A percentile compares a stretch with the other conserved stretches of the same genome.
Evolutionary conservation across 2,888 invertebrate species (phyloP).

Genomic region (Pycnomerus fuliginosus): DNA sequence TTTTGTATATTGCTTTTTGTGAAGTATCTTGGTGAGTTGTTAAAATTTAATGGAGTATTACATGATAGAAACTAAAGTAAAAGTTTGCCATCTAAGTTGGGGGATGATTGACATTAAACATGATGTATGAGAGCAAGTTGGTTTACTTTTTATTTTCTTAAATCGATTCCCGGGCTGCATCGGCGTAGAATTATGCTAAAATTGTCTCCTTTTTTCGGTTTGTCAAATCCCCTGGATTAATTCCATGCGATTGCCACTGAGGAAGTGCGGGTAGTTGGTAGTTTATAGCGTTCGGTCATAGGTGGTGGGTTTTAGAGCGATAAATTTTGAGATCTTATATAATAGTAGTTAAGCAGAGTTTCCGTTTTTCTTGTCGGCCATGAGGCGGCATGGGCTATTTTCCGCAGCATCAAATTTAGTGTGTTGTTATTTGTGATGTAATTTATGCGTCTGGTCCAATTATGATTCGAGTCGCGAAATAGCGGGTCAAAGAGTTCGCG

Average conservation of each 20-base stretch:
- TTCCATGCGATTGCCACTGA: slow-evolving; percentile 14
- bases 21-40: too few relatives aligned
- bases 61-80: too few relatives aligned
- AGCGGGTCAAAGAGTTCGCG: slow-evolving; percentile 16
- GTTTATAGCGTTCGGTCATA: slow-evolving; percentile 17
- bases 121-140: too few relatives aligned
- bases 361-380: slow-evolving; percentile 10
- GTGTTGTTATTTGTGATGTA: slow-evolving; percentile 21
- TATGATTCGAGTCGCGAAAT: slow-evolving; percentile 23
- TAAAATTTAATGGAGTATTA: too few relatives aligned
- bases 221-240: too few relatives aligned
- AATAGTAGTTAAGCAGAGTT: slow-evolving; percentile 5
- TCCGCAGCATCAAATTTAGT: slow-evolving; percentile 14
- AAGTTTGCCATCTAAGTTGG: too few relatives aligned
- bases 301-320: slow-evolving; percentile 13
- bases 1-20: too few relatives aligned
- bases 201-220: too few relatives aligned
- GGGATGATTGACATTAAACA: too few relatives aligned
- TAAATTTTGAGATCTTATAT: slow-evolving; percentile 21
- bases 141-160: too few relatives aligned
- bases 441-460: slow-evolving; percentile 24
- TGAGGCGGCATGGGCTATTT: slow-evolving; percentile 3
- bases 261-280: slow-evolving; percentile 12
- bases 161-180: too few relatives aligned
- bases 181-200: too few relatives aligned